phyloP scores from a whole-genome alignment of 2,888 invertebrate genomes.

The Mythimna pallens region DNA sequence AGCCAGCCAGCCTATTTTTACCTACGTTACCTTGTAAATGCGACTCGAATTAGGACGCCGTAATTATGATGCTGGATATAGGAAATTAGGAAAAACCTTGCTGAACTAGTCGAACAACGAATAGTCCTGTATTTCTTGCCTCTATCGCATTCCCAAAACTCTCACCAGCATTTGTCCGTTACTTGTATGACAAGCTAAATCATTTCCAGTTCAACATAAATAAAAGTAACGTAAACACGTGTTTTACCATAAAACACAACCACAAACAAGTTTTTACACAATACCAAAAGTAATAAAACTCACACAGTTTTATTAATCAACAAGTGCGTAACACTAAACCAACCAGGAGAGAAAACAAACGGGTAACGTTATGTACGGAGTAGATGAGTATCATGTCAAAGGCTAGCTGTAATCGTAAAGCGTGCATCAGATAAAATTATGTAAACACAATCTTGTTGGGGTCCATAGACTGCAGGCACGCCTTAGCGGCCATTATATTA shows the following conservation, averaged over 20 bases:
- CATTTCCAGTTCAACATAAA: conserved; percentile 4
- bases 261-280: conserved; percentile 3
- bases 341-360: conserved; percentile 57
- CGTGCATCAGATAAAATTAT: conserved; percentile 66
- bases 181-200: neutral
- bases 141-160: too few species aligned
- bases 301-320: conserved; percentile 47
- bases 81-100: too few species aligned
- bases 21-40: too few species aligned
- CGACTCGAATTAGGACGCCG: too few species aligned
- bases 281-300: conserved; percentile 21
- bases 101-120: too few species aligned
- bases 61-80: too few species aligned
- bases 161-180: neutral
- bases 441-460: conserved; percentile 64
- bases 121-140: too few species aligned
- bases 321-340: conserved; percentile 22
- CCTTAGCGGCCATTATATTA: neutral
- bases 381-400: conserved; percentile 66
- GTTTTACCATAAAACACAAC: conserved; percentile 9
- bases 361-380: conserved; percentile 39
- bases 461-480: neutral
- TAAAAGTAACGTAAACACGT: conserved; percentile 14
- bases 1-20: too few species aligned
- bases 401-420: conserved; percentile 58